Base-by-base conservation (phyloP, 2,797 vertebrate genomes). In the Enteromius radiatus region DNA sequence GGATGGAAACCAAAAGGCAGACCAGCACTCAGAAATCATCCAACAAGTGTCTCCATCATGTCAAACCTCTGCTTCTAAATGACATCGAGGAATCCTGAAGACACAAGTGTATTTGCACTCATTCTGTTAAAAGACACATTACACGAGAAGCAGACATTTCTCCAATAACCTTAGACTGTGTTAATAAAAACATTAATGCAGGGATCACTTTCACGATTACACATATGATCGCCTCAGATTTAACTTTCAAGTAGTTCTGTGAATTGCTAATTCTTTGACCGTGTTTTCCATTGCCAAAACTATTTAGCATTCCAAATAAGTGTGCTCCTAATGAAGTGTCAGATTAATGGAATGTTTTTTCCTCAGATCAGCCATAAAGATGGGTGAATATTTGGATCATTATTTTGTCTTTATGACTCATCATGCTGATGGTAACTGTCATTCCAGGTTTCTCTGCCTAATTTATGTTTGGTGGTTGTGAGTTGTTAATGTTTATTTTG, bases 1-100 rank as follows among this genome's bases (percentile, higher is more conserved):
- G 95, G 93, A 94, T 94, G 94, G 94, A 95, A 94, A 95, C 95
- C 95, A 96, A 95, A 96, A 94, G 92, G 88, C 93, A 91, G 94
- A 93, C 95, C 95, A 96, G 94, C 95, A 95, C 96, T 95, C 95
- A 96, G 28, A 95, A 96, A 96, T 95, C 94, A 96, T 95, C 96
- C 96, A 97, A 96, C 96, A 97, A 96, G 96, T 97, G 96, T 96
- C 96, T 95, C 94, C 70, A 82, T 75, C 65, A 49, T 75, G 63
- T 87, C 65, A 71, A 33, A 59, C 56, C 68, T 54, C 26, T 52
- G 14, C 31, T 15, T 43, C 65, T 33, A 47, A 68, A 49, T 28
- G 45, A 65, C 23, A 52, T 14, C 31, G 74, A 47, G 23, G 56
- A 67, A 63, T 70, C 52, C 43, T 61, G 45, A 41, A 80, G 26